Base-by-base conservation (phyloP, 2,888 invertebrate genomes). In the Sarcophaga rosellei region DNA sequence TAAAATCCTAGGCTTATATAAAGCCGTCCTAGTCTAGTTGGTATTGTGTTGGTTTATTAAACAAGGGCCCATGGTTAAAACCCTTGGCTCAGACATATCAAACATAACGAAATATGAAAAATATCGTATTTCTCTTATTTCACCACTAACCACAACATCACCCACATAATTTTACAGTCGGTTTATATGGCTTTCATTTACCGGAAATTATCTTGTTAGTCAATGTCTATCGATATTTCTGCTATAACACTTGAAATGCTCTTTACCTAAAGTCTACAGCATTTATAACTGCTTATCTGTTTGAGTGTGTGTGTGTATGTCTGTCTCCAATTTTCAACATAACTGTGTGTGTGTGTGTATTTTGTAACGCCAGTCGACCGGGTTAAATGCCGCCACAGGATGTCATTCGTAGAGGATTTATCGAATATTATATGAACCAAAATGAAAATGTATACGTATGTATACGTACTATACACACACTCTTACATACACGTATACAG, bases 321-420 rank as follows among this genome's bases (percentile, higher is more conserved):
- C n/a, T 44, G 61, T 45, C 15, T 44, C 0, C 4, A 20, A 10
- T 61, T 15, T 47, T 15, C 15, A 47, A 15, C 11, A 2, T 15
- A 47, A 47, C 47, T 61, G 17, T 20, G 61, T 61, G 20, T 6
- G 70, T 65, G 35, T 61, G 35, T 68, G 44, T 53, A 74, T 74
- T 25, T 68, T 77, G 76, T 73, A 57, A 53, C 8, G 61, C 73
- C 76, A 72, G 53, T 66, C 82, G 57, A 76, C 73, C 83, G 81
- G 88, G 87, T 88, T 89, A 89, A 89, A 89, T 88, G 88, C 87
- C 88, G 83, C 88, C 89, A 88, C 86, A 89, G 88, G 88, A 89
- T 88, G 89, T 88, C 88, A 87, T 87, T 87, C 66, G 87, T 83
- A 86, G 35, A 80, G 88, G 87, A 88, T 89, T 89, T 89, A 89